phyloP scores from a whole-genome alignment of 2,888 invertebrate genomes.

The Conomelus anceps region DNA sequence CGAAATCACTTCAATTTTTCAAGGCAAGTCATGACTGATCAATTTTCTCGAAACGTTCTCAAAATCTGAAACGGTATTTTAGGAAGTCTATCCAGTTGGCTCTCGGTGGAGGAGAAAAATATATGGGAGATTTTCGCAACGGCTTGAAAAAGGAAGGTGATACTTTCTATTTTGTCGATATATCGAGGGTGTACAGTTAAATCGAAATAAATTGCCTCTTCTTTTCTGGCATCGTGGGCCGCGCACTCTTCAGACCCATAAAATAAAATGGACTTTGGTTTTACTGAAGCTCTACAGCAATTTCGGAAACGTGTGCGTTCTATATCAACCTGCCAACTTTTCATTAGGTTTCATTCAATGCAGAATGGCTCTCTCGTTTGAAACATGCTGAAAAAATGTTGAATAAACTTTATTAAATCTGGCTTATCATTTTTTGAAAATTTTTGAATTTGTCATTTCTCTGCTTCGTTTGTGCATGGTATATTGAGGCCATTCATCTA shows the following conservation, averaged over 20 bases:
- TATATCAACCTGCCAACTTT: neutral
- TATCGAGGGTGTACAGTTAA: neutral
- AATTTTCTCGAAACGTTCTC: neutral
- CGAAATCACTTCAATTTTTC: neutral
- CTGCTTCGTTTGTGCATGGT: neutral
- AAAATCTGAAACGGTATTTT: neutral
- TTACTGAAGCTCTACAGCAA: neutral
- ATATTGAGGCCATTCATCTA: neutral
- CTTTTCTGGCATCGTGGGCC: neutral
- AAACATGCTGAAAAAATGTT: neutral
- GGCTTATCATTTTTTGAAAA: neutral
- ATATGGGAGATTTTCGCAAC: neutral
- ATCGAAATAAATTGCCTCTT: neutral
- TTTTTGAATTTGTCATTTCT: neutral
- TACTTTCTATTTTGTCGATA: neutral
- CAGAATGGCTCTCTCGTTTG: neutral
- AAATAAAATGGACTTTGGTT: neutral
- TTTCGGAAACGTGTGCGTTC: neutral
- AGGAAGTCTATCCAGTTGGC: neutral
- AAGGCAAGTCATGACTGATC: neutral
- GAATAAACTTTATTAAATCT: neutral
- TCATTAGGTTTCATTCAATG: neutral
- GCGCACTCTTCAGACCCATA: neutral
- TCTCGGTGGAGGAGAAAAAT: neutral
- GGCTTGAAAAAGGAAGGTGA: neutral